Base-by-base conservation (phyloP, 2,888 invertebrate genomes). In the Thyatira batis region DNA sequence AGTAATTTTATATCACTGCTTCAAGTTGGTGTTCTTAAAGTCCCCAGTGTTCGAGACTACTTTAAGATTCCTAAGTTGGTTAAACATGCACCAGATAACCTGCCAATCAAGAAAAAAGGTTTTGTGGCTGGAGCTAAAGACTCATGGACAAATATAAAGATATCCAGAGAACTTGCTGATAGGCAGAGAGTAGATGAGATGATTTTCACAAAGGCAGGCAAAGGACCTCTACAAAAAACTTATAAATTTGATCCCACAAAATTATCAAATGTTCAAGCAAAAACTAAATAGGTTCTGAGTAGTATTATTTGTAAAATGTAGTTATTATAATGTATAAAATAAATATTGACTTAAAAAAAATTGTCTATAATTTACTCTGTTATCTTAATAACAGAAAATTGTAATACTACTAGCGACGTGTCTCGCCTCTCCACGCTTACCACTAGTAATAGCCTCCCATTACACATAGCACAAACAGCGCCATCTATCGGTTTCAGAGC, bases 151-250 rank as follows among this genome's bases (percentile, higher is more conserved):
- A 97, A 97, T 80, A 93, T 97, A 80, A 97, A 96, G 85, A 93
- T 97, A 54, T 93, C 95, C 0, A 94, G 93, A 76, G 95, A 97
- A 77, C 84, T 98, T 52, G 95, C 96, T 60, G 96, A 97, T 39
- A 92, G 98, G 53, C 93, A 94, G 69, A 89, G 95, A 58, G 82
- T 95, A 61, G 98, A 98, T 81, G 95, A 95, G 69, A 90, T 96
- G 62, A 94, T 95, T 52, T 98, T 98, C 76, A 94, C 95, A 55
- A 94, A 93, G 80, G 97, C 98, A 0, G 98, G 98, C 10, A 95
- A 94, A 77, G 98, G 97, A 0, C 97, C 98, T 0, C 76, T 98
- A 45, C 94, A 95, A 33, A 98, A 97, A 86, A 98, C 98, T 0
- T 98, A 94, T 77, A 95, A 96, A 83, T 95, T 94, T 80, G 96